Percentiles rank a stretch among this genome's conserved stretches.
phyloP scores from a whole-genome alignment of 2,888 invertebrate genomes.

The Polyommatus iphigenia region DNA sequence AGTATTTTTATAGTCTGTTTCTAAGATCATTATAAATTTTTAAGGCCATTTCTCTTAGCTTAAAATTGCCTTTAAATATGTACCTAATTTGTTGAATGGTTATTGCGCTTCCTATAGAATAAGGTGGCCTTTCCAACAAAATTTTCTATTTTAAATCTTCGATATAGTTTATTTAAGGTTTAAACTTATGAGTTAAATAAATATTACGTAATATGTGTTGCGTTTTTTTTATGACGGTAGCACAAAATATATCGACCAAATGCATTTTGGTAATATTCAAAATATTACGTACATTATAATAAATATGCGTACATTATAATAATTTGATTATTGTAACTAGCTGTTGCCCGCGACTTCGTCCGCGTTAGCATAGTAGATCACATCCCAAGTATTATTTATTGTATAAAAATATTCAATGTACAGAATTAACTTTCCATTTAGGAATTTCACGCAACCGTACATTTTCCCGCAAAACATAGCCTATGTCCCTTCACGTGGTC shows the following conservation, averaged over 20 bases:
- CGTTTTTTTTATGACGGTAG: conserved; percentile 37
- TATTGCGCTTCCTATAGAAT: conserved; percentile 39
- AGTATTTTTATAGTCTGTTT: conserved; percentile 25
- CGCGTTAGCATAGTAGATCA: too few relatives aligned
- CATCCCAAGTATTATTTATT: too few relatives aligned
- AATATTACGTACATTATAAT: too few relatives aligned
- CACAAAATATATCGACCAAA: background rate
- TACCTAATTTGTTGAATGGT: background rate
- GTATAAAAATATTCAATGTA: too few relatives aligned
- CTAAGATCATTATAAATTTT: background rate
- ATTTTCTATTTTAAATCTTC: conserved; percentile 69
- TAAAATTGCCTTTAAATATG: background rate
- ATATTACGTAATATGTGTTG: conserved; percentile 45
- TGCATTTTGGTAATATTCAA: too few relatives aligned
- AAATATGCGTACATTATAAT: too few relatives aligned
- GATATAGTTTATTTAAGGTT: conserved; percentile 72
- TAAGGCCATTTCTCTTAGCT: background rate
- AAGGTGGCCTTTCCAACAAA: conserved; percentile 78
- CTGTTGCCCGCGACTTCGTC: too few relatives aligned
- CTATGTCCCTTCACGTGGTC: too few relatives aligned
- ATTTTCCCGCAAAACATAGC: too few relatives aligned
- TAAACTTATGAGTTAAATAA: conserved; percentile 50
- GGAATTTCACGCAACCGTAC: too few relatives aligned
- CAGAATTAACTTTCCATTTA: too few relatives aligned
- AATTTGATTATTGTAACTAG: too few relatives aligned